Percentiles rank a stretch among this genome's conserved stretches.
Conservation (phyloP, 2,113 vertebrate genomes). For the Carassius carassius region DNA sequence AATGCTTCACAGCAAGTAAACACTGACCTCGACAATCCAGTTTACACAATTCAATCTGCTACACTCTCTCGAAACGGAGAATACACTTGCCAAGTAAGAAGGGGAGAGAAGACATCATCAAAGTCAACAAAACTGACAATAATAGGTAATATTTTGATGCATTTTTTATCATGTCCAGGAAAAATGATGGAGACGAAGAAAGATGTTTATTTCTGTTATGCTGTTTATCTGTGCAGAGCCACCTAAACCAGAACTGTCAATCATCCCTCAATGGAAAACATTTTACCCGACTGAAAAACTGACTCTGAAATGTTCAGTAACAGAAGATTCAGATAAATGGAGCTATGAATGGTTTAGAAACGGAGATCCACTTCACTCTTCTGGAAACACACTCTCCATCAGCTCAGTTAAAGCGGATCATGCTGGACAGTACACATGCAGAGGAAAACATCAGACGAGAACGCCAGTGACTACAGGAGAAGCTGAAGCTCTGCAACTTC, state of each 20-base stretch:
- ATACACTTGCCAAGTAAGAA: too few species aligned
- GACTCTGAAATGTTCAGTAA: not conserved
- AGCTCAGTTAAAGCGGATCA: not conserved
- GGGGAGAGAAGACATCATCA: too few species aligned
- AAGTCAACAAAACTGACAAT: too few species aligned
- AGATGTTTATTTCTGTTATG: not conserved
- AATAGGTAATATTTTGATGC: too few species aligned
- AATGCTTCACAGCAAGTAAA: too few species aligned
- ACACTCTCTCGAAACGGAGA: too few species aligned
- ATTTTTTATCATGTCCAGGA: not conserved
- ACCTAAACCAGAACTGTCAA: not conserved
- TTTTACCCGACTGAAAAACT: constrained; percentile 10
- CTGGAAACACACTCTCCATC: not conserved
- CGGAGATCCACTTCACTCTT: fast-evolving
- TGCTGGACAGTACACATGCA: not conserved
- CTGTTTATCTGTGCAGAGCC: not conserved
- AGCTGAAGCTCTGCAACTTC: not conserved
- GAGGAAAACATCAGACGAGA: not conserved
- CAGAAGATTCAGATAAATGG: not conserved
- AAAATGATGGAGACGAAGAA: not conserved
- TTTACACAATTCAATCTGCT: too few species aligned
- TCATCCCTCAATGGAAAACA: not conserved
- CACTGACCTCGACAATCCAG: too few species aligned
- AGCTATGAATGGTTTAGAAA: not conserved
- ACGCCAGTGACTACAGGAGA: not conserved